These are phyloP conservation scores for Meloidogyne floridensis DNA, from an alignment of 1,140 invertebrate genomes.

Conservation along the genomic window DNA sequence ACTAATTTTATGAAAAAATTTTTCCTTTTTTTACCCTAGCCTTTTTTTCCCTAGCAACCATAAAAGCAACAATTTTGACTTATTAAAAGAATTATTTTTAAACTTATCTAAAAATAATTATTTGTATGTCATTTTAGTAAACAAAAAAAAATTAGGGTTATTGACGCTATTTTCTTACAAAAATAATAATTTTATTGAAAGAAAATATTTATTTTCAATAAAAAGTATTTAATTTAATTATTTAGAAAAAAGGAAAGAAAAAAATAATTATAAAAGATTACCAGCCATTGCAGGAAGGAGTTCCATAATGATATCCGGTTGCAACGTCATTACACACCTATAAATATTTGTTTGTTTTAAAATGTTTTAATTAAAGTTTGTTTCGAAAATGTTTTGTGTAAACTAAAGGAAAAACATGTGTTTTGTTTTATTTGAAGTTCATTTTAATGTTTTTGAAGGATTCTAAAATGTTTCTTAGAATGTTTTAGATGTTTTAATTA, in stretches of 20 bases:
- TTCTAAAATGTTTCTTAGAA: not conserved
- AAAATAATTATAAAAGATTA: constrained; percentile 31
- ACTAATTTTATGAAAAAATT: too few species aligned
- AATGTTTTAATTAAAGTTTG: constrained; percentile 9
- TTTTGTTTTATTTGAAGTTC: not conserved
- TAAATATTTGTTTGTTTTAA: not conserved
- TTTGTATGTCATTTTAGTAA: too few species aligned
- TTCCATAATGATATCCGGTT: constrained; percentile 64
- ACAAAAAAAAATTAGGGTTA: not conserved
- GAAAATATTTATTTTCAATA: too few species aligned
- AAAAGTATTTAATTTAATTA: not conserved
- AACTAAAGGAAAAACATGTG: not conserved
- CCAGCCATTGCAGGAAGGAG: constrained; percentile 63
- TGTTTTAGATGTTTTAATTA: not conserved
- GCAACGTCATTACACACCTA: constrained; percentile 57
- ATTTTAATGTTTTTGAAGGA: not conserved
- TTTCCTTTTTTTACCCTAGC: too few species aligned
- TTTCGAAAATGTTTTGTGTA: not conserved
- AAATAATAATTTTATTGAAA: not conserved
- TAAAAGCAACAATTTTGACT: not conserved
- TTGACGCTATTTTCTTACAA: not conserved
- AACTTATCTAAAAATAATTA: not conserved
- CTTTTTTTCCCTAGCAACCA: too few species aligned
- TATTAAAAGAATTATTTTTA: constrained; percentile 1
- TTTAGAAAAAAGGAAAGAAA: constrained; percentile 14